Conservation (phyloP, 2,113 vertebrate species). For the Anhinga rufa region DNA sequence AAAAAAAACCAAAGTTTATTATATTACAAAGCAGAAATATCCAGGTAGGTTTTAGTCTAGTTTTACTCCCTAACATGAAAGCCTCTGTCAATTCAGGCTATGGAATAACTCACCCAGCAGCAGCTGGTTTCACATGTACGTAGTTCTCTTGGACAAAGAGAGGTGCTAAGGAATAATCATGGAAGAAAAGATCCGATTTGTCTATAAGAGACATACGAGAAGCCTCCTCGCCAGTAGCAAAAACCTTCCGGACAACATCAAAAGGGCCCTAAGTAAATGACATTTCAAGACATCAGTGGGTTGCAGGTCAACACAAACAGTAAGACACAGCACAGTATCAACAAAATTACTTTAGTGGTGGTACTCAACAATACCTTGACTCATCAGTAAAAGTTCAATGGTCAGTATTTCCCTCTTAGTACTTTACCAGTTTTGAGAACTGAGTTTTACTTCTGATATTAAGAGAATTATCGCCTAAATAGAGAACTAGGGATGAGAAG, state of each 20-base stretch:
- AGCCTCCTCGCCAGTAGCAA: slow-evolving; percentile 81
- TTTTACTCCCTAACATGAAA: not conserved
- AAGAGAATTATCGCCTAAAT: not conserved
- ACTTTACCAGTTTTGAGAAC: not conserved
- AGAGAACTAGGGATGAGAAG: not conserved
- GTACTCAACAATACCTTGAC: not conserved
- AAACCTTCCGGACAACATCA: slow-evolving; percentile 94
- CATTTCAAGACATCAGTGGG: not conserved
- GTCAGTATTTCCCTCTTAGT: not conserved
- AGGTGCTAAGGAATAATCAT: slow-evolving; percentile 94
- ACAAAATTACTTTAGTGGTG: not conserved
- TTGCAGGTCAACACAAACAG: not conserved
- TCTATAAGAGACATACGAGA: slow-evolving; percentile 89
- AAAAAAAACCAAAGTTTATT: not conserved
- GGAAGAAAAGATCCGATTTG: slow-evolving; percentile 95
- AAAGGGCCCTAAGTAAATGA: slow-evolving; percentile 83
- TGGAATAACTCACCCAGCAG: slow-evolving; percentile 82
- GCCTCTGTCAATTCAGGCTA: not conserved
- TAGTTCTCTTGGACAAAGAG: slow-evolving; percentile 99
- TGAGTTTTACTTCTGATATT: not conserved
- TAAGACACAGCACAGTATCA: not conserved
- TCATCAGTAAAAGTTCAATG: not conserved
- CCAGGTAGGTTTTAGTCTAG: not conserved
- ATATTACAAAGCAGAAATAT: not conserved
- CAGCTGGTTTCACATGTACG: slow-evolving; percentile 84